Evolutionary conservation across 2,888 invertebrate genomes (phyloP), one percentile per base, ranked within the genome.

Genomic region (Sipha maydis): DNA sequence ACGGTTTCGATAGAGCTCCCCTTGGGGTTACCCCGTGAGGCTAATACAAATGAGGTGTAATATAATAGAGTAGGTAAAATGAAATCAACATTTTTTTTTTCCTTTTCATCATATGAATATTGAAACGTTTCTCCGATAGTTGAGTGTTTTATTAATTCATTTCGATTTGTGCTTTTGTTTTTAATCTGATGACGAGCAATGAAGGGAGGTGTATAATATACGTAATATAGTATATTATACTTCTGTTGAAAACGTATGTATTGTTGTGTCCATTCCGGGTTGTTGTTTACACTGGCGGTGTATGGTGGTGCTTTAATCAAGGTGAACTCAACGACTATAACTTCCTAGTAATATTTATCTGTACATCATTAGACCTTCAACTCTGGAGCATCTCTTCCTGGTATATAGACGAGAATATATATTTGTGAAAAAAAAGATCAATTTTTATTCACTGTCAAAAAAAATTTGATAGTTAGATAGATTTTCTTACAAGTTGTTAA

Each of bases 11-110:
- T 75, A 61, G 80, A 73, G 80, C 80, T n/a, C 85, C 85, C 86
- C 80, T 88, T 41, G 86, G 86, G 86, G 86, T 82, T 88, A 41
- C 79, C 86, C 86, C 75, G 86, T 75, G 75, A 88, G 86, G 86
- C 61, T 25, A 75, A 88, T 73, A 41, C 54, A 11, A 71, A 85
- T 34, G 11, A 78, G 78, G 83, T 83, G 71, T 17, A 38, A 83
- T 75, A 83, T 69, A 69, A 67, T 41, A 34, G 78, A 85, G 19
- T 78, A 76, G 19, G 9, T 73, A 54, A 71, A 71, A 79, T 56
- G 41, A 71, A 86, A 80, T 86, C 56, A 28, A 86, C 54, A 75
- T 80, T 85, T 28, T 67, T 85, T 28, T 67, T 41, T 76, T 85
- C 28, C 67, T 28, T 85, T 85, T 85, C 84, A 28, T 76, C 61